These are phyloP conservation scores for Drosophila setifemur DNA, from an alignment of 1,140 invertebrate genomes.

Conservation along the genomic window DNA sequence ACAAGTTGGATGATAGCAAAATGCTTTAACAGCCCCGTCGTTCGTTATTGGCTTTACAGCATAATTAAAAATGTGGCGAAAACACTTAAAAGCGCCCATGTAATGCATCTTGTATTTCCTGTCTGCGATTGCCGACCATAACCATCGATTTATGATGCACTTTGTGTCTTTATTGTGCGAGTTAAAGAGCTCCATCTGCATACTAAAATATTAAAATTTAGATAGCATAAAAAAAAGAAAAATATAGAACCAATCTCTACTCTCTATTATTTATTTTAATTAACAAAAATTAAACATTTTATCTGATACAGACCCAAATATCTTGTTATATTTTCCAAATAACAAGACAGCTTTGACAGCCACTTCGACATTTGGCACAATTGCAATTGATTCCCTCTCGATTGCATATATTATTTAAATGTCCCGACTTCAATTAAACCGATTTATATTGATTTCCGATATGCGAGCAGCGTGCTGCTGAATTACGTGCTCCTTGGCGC, in stretches of 20 bases:
- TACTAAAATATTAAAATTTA: too few relatives aligned
- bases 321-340: too few relatives aligned
- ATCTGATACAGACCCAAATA: too few relatives aligned
- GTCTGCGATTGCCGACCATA: conserved; percentile 11
- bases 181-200: too few relatives aligned
- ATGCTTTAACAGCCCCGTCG: neutral
- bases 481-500: conserved; percentile 58
- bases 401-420: conserved; percentile 29
- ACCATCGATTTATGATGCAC: conserved; percentile 7
- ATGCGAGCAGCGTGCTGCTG: conserved; percentile 28
- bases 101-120: conserved; percentile 16
- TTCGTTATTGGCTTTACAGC: conserved; percentile 4
- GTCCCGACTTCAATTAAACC: conserved; percentile 22
- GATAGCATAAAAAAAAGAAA: too few relatives aligned
- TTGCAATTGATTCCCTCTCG: conserved; percentile 27
- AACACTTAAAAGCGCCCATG: neutral
- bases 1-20: conserved; percentile 20
- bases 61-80: neutral
- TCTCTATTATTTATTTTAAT: neutral
- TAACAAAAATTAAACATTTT: too few relatives aligned
- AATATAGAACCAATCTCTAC: too few relatives aligned
- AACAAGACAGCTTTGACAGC: conserved; percentile 36
- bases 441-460: conserved; percentile 69
- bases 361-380: conserved; percentile 33
- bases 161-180: conserved; percentile 6